These are phyloP conservation scores for Zapornia atra DNA, from an alignment of 2,113 vertebrate genomes.

Conservation along the genomic window DNA sequence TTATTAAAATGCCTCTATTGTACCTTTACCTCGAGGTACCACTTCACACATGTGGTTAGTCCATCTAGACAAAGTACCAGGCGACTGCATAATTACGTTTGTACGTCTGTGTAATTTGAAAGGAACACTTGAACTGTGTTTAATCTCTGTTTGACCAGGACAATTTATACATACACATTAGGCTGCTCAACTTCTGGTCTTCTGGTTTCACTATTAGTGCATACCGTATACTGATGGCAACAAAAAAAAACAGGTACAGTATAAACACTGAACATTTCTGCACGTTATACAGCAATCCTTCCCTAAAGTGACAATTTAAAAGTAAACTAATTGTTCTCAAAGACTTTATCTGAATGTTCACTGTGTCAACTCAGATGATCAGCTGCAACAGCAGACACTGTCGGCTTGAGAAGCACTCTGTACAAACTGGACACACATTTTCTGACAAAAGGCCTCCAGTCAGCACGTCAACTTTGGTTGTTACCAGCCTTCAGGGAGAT, in stretches of 20 bases:
- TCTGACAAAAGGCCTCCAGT: neutral
- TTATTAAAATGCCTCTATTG: neutral
- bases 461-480: neutral
- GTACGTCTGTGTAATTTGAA: neutral
- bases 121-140: neutral
- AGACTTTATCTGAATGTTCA: neutral
- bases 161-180: neutral
- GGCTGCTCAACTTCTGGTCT: neutral
- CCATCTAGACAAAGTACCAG: neutral
- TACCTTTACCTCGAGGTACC: neutral
- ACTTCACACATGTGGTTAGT: neutral
- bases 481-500: neutral
- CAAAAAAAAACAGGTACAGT: neutral
- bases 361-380: neutral
- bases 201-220: neutral
- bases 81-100: neutral
- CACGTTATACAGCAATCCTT: neutral
- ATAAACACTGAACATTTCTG: neutral
- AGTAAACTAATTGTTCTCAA: neutral
- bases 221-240: neutral
- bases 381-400: neutral
- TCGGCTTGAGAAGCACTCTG: neutral
- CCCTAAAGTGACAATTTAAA: neutral
- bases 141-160: neutral
- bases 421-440: neutral